Base-by-base conservation (phyloP, 1,140 invertebrate genomes). In the Amphibalanus amphitrite region DNA sequence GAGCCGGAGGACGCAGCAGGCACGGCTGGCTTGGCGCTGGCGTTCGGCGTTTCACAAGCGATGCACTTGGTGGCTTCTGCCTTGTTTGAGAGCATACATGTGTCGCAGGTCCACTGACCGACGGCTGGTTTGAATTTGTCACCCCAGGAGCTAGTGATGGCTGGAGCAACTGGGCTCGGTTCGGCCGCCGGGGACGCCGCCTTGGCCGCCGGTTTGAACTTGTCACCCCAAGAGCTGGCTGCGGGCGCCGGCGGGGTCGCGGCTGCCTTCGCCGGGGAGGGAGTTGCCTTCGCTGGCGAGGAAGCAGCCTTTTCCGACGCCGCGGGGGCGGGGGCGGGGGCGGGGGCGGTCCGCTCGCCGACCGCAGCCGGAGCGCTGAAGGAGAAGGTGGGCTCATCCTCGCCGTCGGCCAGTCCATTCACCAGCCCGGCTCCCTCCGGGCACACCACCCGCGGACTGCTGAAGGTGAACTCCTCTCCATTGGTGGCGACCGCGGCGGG, bases 191-290 rank as follows among this genome's bases (percentile, higher is more conserved):
- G 33, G 68, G 59, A 29, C 26, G 59, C 38, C 28, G 71, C 28
- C 68, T 75, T 74, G 40, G 67, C 40, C 69, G 75, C 83, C 0
- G 84, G 83, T 77, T 90, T 90, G 74, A 90, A 91, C 73, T 84
- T 69, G 68, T 85, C 81, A 3, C 47, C 47, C 47, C 47, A 59
- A 20, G 47, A 59, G 47, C 47, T 59, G 47, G 28, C 29, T 26
- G 68, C 23, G 29, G 69, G 26, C 30, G 26, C 33, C 65, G 71
- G 25, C 29, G 71, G 28, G 26, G 70, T 73, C 25, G 29, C 28
- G 29, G 23, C 40, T 47, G 69, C 40, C 30, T 64, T 70, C 40
- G 33, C 65, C 10, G 38, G 33, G 64, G 64, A 3, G 71, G 72
- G 28, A 4, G 69, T 69, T 71, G 67, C 20, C 33, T 72, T 71